Percentiles rank a stretch among this genome's conserved stretches.
These are phyloP conservation scores for Eretmocerus hayati DNA, from an alignment of 2,888 invertebrate genomes.

Conservation along the genomic window DNA sequence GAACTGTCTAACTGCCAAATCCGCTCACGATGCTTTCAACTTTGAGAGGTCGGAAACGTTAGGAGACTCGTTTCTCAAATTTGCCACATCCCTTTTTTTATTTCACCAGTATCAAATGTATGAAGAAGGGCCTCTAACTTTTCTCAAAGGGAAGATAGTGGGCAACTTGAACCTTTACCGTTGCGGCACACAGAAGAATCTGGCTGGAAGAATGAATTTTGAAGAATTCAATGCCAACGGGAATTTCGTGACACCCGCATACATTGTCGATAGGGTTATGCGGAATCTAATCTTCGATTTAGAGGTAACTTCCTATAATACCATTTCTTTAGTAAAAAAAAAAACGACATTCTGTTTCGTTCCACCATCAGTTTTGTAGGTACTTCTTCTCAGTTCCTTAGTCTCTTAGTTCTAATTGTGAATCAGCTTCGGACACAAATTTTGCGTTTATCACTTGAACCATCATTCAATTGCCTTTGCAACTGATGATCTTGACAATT, in stretches of 20 bases:
- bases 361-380: too few species aligned
- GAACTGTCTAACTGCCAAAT: slow-evolving; percentile 67
- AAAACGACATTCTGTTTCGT: neutral
- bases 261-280: slow-evolving; percentile 54
- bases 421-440: too few species aligned
- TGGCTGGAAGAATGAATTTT: slow-evolving; percentile 54
- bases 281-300: slow-evolving; percentile 42
- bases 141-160: slow-evolving; percentile 62
- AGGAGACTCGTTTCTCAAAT: slow-evolving; percentile 85
- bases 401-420: too few species aligned
- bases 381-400: too few species aligned
- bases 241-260: slow-evolving; percentile 79
- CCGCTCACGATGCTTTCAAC: slow-evolving; percentile 68
- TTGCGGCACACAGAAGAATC: slow-evolving; percentile 49
- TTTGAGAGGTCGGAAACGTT: slow-evolving; percentile 80
- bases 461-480: too few species aligned
- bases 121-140: slow-evolving; percentile 74
- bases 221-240: slow-evolving; percentile 59
- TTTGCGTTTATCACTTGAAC: too few species aligned
- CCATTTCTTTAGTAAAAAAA: neutral
- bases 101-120: slow-evolving; percentile 61
- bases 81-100: slow-evolving; percentile 65
- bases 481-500: too few species aligned
- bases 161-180: slow-evolving; percentile 84
- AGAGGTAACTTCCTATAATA: slow-evolving; percentile 29